Base-by-base conservation (phyloP, 2,797 vertebrate genomes). In the Neopelma chrysocephalum region DNA sequence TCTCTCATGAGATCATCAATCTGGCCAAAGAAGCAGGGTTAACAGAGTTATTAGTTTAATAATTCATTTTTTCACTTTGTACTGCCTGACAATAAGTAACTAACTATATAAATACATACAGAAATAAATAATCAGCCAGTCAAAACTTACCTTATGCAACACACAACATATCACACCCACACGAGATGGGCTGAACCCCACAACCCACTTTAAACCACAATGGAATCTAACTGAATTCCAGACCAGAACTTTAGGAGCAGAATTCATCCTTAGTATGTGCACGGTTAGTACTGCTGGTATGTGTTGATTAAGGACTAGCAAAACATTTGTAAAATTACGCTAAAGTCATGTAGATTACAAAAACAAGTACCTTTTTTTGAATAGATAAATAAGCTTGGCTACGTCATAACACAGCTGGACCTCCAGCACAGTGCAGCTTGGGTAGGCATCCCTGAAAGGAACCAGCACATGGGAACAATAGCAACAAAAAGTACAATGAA, bases 341-440 rank as follows among this genome's bases (percentile, higher is more conserved):
- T 64, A 54, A 78, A 87, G 4, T 47, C 0, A 0, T 2, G 12
- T 4, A 60, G 56, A 43, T 38, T 72, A 83, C 62, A 69, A 76
- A 85, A 84, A 25, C 4, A 71, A 50, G 18, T 96, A 99, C 99
- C 98, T 99, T 97, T 99, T 98, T 81, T 96, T 98, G 95, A 98
- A 98, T 16, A 99, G 97, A 65, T 97, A 22, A 51, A 99, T 98
- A 70, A 99, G 98, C 76, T 97, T 98, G 86, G 98, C 95, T 80
- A 99, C 99, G 0, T 99, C 90, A 2, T 99, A 99, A 81, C 98
- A 99, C 83, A 99, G 93, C 79, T 98, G 98, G 20, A 99, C 99
- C 7, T 98, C 98, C 80, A 97, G 93, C 89, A 99, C 98, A 15
- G 76, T 91, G 51, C 98, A 99, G 3, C 97, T 97, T 7, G 99